A percentile compares a stretch with the other conserved stretches of the same genome.
These are phyloP conservation scores for Acheta domesticus DNA, from an alignment of 2,888 invertebrate species.

Conservation along the genomic window DNA sequence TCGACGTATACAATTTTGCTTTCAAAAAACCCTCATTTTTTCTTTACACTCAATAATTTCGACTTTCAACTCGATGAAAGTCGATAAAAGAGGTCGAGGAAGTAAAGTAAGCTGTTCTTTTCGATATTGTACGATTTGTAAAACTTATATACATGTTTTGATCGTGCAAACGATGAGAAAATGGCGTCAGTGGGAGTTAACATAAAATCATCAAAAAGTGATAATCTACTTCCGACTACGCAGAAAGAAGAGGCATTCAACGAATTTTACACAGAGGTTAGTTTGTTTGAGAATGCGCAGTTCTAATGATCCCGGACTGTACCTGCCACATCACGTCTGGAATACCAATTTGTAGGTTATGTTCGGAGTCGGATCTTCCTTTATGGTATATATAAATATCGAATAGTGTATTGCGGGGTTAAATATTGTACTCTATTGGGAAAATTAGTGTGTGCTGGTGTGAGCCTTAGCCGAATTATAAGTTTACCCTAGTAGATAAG, in stretches of 20 bases:
- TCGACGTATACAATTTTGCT: too few relatives aligned
- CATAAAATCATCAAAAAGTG: background rate
- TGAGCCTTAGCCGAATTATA: too few relatives aligned
- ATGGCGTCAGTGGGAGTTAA: constrained; percentile 2
- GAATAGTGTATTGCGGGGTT: too few relatives aligned
- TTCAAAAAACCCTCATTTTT: too few relatives aligned
- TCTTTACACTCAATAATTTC: too few relatives aligned
- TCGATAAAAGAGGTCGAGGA: constrained; percentile 7
- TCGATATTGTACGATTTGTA: background rate
- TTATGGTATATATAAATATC: too few relatives aligned
- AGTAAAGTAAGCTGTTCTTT: background rate
- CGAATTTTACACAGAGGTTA: constrained; percentile 79
- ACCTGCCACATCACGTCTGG: too few relatives aligned
- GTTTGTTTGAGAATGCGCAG: constrained; percentile 38
- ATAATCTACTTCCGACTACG: constrained; percentile 39
- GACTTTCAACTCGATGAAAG: background rate
- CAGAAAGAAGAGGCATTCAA: constrained; percentile 70
- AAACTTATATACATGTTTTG: background rate
- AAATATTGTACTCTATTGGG: background rate
- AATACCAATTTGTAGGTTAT: too few relatives aligned
- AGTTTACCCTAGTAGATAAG: too few relatives aligned
- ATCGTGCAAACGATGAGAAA: background rate
- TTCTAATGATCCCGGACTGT: background rate
- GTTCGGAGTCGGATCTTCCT: too few relatives aligned
- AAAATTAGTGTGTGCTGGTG: background rate